These are phyloP conservation scores for Phoxinus phoxinus DNA, from an alignment of 2,113 vertebrate genomes.

Conservation along the genomic window DNA sequence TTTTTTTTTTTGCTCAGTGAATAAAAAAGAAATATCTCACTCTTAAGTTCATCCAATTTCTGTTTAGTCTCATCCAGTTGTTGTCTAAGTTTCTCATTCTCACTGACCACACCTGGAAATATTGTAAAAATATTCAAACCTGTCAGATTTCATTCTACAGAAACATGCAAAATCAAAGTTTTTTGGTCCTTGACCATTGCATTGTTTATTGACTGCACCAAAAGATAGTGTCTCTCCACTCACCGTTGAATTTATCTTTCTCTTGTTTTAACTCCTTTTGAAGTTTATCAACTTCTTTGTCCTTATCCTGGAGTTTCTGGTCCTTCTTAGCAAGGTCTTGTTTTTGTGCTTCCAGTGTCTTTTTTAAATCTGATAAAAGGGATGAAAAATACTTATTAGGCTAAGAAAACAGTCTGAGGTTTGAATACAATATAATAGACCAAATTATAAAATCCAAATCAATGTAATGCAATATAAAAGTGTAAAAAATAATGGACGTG, in stretches of 20 bases:
- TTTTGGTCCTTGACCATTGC: neutral
- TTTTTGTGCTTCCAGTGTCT: conserved; percentile 41
- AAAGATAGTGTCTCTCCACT: neutral
- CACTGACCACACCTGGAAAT: neutral
- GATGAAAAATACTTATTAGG: neutral
- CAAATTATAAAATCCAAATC: neutral
- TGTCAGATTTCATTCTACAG: neutral
- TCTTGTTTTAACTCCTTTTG: neutral
- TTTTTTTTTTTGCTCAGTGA: neutral
- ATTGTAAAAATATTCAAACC: neutral
- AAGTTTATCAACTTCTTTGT: neutral
- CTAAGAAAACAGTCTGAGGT: neutral
- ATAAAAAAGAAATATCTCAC: conserved; percentile 12
- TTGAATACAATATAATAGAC: neutral
- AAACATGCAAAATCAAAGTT: neutral
- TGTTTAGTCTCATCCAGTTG: neutral
- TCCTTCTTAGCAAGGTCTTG: conserved; percentile 33
- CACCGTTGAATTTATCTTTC: neutral
- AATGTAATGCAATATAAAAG: neutral
- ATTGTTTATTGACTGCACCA: neutral
- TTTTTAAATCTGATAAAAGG: conserved; percentile 47
- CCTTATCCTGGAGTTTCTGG: conserved; percentile 45
- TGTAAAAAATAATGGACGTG: neutral
- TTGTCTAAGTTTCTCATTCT: conserved; percentile 3
- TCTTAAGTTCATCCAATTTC: neutral